phyloP scores from a whole-genome alignment of 2,888 invertebrate genomes.

The Eumerus sabulonum region DNA sequence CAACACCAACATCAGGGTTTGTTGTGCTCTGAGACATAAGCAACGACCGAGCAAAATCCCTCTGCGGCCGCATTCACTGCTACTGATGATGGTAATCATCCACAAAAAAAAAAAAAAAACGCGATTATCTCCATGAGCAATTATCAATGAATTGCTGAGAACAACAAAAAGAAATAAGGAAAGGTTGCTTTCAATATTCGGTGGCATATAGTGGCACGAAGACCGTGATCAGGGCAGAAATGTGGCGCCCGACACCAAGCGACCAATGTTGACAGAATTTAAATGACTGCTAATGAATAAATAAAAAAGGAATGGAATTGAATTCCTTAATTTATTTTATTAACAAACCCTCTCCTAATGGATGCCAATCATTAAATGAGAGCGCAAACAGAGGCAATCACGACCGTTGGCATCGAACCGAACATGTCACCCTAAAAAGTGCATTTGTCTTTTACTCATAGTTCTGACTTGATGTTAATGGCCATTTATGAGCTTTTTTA shows the following conservation, averaged over 20 bases:
- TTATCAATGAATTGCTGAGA: constrained; percentile 52
- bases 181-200: constrained; percentile 10
- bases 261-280: constrained; percentile 65
- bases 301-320: constrained; percentile 42
- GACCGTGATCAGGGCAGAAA: constrained; percentile 25
- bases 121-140: constrained; percentile 59
- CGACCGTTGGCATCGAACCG: constrained; percentile 37
- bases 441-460: too few species aligned
- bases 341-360: constrained; percentile 32
- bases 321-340: constrained; percentile 51
- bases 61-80: constrained; percentile 9
- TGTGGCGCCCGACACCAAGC: constrained; percentile 54
- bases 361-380: constrained; percentile 36
- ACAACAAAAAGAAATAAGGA: constrained; percentile 9
- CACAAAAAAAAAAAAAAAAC: constrained; percentile 48
- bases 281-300: constrained; percentile 62
- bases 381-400: constrained; percentile 41
- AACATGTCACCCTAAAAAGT: constrained; percentile 3
- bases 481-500: constrained; percentile 22
- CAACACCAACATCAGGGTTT: constrained; percentile 53
- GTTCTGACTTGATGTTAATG: constrained; percentile 23
- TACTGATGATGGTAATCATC: constrained; percentile 55
- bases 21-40: constrained; percentile 7
- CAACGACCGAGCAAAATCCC: constrained; percentile 4
- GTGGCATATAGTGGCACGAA: constrained; percentile 5